phyloP scores from a whole-genome alignment of 2,797 vertebrate genomes.

The Chrysolophus pictus region DNA sequence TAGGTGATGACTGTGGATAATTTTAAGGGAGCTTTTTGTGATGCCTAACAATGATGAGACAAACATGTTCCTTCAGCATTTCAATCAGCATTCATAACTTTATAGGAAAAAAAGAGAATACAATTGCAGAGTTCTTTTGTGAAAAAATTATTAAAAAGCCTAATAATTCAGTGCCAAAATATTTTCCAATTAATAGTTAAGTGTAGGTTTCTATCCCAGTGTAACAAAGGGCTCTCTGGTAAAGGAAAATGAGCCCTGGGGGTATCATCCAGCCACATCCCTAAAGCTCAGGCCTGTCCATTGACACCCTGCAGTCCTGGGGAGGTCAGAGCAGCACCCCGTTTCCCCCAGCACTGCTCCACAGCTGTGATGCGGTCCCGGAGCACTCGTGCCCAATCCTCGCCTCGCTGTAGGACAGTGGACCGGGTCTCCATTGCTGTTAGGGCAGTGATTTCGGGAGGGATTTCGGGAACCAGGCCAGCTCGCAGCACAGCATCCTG shows the following conservation, averaged over 20 bases:
- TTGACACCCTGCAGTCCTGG: accelerated
- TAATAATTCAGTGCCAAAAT: accelerated
- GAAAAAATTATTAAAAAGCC: background rate
- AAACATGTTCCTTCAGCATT: background rate
- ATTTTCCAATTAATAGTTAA: background rate
- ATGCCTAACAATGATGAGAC: background rate
- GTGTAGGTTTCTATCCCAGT: accelerated
- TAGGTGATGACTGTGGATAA: background rate
- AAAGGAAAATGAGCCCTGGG: background rate
- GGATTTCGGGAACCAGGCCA: constrained; percentile 80
- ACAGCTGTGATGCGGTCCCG: constrained; percentile 70
- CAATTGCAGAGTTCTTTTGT: background rate
- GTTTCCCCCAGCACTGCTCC: background rate
- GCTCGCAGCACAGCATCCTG: constrained; percentile 82
- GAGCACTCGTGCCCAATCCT: constrained; percentile 85
- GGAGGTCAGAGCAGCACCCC: accelerated
- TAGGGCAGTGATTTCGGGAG: constrained; percentile 78
- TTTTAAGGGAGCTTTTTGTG: background rate
- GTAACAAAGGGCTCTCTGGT: background rate
- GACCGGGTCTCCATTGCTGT: constrained; percentile 80
- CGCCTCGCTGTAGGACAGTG: constrained; percentile 74
- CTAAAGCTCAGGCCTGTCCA: background rate
- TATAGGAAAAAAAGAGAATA: background rate
- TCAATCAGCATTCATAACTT: background rate
- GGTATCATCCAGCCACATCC: background rate